A percentile compares a stretch with the other conserved stretches of the same genome.
These are phyloP conservation scores for Biston stratarius DNA, from an alignment of 2,888 invertebrate genomes.

Conservation along the genomic window DNA sequence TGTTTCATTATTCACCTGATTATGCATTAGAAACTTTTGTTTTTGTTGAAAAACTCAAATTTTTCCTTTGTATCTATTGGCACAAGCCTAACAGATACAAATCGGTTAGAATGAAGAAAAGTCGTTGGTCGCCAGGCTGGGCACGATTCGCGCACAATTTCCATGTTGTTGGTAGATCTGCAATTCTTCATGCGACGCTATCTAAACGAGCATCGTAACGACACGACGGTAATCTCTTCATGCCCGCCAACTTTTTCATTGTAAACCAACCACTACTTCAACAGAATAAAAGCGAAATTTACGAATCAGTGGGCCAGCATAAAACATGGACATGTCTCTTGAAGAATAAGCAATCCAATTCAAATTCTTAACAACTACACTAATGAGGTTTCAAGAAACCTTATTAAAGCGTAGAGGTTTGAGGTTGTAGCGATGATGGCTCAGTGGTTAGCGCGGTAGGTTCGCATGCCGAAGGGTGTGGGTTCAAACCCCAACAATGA, in stretches of 20 bases:
- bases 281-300: constrained; percentile 46
- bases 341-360: constrained; percentile 54
- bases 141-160: constrained; percentile 54
- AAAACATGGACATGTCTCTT: constrained; percentile 57
- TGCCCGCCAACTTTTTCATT: constrained; percentile 57
- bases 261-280: constrained; percentile 58
- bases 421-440: too few relatives aligned
- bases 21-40: too few relatives aligned
- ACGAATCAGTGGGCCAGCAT: constrained; percentile 1
- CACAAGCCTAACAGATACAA: too few relatives aligned
- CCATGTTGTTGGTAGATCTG: constrained; percentile 72
- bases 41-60: too few relatives aligned
- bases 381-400: constrained; percentile 21
- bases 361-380: constrained; percentile 39
- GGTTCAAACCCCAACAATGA: too few relatives aligned
- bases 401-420: too few relatives aligned
- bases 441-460: too few relatives aligned
- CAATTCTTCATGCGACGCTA: constrained; percentile 80
- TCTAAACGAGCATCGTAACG: constrained; percentile 85
- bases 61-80: too few relatives aligned
- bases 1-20: too few relatives aligned
- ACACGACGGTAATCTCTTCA: constrained; percentile 79
- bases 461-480: too few relatives aligned
- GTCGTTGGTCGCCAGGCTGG: constrained; percentile 46
- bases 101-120: constrained; percentile 19